phyloP scores from a whole-genome alignment of 2,888 invertebrate genomes.

The Muschampia plurimacula region DNA sequence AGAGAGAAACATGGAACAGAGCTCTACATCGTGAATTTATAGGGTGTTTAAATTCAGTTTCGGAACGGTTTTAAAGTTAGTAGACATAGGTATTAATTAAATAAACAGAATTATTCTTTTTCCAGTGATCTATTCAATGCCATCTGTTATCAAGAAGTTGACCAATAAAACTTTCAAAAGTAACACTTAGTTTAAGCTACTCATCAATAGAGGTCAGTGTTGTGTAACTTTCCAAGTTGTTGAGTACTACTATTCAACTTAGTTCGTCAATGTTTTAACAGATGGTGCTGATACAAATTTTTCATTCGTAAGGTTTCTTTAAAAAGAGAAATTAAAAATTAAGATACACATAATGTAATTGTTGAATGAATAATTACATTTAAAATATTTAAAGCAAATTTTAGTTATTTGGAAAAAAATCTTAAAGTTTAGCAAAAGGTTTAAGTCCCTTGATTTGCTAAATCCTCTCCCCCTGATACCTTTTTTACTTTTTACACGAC shows the following conservation, averaged over 20 bases:
- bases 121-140: slow-evolving; percentile 50
- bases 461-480: too few relatives aligned
- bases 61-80: too few relatives aligned
- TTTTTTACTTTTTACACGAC: neutral
- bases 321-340: neutral
- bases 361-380: too few relatives aligned
- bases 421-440: too few relatives aligned
- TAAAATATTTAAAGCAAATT: too few relatives aligned
- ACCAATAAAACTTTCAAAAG: slow-evolving; percentile 35
- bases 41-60: too few relatives aligned
- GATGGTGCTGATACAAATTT: slow-evolving; percentile 66
- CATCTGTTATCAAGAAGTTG: slow-evolving; percentile 67
- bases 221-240: slow-evolving; percentile 56
- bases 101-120: neutral
- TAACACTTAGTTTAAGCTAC: slow-evolving; percentile 58
- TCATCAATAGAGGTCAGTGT: slow-evolving; percentile 74
- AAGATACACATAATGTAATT: too few relatives aligned
- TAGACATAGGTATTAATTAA: too few relatives aligned
- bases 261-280: slow-evolving; percentile 63
- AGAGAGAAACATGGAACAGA: too few relatives aligned
- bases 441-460: too few relatives aligned
- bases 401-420: too few relatives aligned
- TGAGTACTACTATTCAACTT: slow-evolving; percentile 57
- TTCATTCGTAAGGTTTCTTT: neutral
- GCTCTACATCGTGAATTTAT: too few relatives aligned